Conservation (phyloP, 2,888 invertebrate species). For the Lamproptera curius region DNA sequence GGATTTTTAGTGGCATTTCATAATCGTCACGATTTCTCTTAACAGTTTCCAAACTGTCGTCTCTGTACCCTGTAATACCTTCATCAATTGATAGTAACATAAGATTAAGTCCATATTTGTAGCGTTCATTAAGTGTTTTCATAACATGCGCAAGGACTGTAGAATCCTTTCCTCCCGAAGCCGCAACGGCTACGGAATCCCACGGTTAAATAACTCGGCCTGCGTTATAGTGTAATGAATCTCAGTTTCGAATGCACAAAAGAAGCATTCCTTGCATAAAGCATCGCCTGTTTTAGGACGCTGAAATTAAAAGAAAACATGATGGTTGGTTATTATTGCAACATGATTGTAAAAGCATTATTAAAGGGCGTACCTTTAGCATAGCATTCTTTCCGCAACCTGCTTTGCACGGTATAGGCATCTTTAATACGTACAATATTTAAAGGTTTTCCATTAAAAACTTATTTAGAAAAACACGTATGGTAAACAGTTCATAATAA, state of each 20-base stretch:
- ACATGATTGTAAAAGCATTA: no score
- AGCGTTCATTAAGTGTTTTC: constrained; percentile 92
- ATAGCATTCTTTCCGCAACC: constrained; percentile 87
- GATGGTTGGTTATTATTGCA: neutral
- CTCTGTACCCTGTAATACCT: constrained; percentile 97
- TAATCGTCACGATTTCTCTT: constrained; percentile 96
- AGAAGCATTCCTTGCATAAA: constrained; percentile 97
- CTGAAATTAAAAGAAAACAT: constrained; percentile 62
- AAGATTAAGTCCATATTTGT: constrained; percentile 93
- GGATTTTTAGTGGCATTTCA: constrained; percentile 93
- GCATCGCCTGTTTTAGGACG: constrained; percentile 94
- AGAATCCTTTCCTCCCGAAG: constrained; percentile 97
- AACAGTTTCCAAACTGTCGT: constrained; percentile 97
- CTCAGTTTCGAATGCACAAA: constrained; percentile 95
- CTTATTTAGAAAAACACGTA: no score
- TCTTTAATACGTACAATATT: no score
- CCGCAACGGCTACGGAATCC: constrained; percentile 95
- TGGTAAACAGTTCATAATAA: no score
- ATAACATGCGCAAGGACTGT: constrained; percentile 97
- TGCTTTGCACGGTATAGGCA: constrained; percentile 84
- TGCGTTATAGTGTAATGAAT: constrained; percentile 93
- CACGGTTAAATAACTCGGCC: constrained; percentile 88
- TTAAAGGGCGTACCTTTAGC: constrained; percentile 85
- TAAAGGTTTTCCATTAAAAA: no score
- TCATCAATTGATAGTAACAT: constrained; percentile 98